Percentiles rank a stretch among this genome's conserved stretches.
Conservation (phyloP, 37 sponge, comb jelly and placozoan species). For the Ephydatia muelleri region DNA sequence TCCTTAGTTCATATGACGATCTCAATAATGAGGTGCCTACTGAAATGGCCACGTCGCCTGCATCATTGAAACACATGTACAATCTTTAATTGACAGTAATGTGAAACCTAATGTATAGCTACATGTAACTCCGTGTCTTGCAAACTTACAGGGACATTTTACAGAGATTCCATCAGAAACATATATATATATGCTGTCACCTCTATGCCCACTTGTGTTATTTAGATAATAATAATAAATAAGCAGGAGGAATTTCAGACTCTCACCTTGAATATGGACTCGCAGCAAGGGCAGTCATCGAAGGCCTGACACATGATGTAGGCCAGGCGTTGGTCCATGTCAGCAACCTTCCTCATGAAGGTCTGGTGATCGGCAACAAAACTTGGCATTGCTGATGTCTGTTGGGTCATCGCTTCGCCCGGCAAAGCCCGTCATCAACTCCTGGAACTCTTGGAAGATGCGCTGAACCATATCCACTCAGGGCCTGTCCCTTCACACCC, state of each 20-base stretch:
- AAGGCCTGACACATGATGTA: constrained; percentile 85
- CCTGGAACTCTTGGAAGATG: constrained; percentile 81
- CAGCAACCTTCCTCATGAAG: constrained; percentile 67
- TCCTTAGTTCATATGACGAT: too few species aligned
- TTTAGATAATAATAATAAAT: neutral
- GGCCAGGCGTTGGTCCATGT: constrained; percentile 81
- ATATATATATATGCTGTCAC: neutral
- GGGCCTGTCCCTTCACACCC: constrained; percentile 77
- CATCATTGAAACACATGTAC: too few species aligned
- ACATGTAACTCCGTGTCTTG: too few species aligned
- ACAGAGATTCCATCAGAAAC: too few species aligned
- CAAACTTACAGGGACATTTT: too few species aligned
- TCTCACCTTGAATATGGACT: constrained; percentile 87
- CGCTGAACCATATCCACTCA: constrained; percentile 62
- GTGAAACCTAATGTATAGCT: too few species aligned
- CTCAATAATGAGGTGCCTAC: too few species aligned
- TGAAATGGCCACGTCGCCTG: too few species aligned
- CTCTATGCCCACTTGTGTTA: neutral
- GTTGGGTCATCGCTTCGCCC: constrained; percentile 75
- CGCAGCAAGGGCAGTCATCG: constrained; percentile 90
- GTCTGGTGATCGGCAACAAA: constrained; percentile 55
- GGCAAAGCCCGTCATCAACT: constrained; percentile 64
- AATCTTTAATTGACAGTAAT: too few species aligned
- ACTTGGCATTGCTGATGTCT: constrained; percentile 67
- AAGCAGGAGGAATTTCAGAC: too few species aligned